These are phyloP conservation scores for Anoura caudifer DNA, from an alignment of 2,113 vertebrate species.

Conservation along the genomic window DNA sequence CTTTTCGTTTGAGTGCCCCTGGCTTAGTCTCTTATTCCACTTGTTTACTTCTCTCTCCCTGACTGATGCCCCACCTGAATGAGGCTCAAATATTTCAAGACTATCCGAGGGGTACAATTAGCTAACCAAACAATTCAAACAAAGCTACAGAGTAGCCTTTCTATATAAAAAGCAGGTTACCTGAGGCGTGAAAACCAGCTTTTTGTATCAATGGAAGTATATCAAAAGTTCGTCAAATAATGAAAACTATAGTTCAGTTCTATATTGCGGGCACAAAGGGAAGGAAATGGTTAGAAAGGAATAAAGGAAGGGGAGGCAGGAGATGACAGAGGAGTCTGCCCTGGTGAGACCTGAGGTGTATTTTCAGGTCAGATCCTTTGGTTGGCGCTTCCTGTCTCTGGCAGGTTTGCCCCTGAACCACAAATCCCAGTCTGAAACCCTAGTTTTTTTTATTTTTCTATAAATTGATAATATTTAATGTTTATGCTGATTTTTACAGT, in stretches of 20 bases:
- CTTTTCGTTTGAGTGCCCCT: background rate
- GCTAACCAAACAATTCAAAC: background rate
- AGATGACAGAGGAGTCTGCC: background rate
- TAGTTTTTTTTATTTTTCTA: background rate
- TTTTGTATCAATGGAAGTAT: background rate
- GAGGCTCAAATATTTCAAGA: background rate
- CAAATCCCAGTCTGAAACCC: background rate
- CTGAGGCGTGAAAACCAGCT: background rate
- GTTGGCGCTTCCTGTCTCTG: background rate
- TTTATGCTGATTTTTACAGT: background rate
- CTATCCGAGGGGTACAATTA: background rate
- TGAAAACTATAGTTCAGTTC: background rate
- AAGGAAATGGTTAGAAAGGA: background rate
- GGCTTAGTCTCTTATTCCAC: background rate
- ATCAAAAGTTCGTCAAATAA: background rate
- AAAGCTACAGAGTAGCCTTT: background rate
- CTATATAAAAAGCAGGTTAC: background rate
- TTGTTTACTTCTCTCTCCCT: background rate
- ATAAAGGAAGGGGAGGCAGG: background rate
- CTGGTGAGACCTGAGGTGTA: background rate
- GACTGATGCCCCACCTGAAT: background rate
- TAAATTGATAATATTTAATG: background rate
- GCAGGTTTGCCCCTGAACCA: background rate
- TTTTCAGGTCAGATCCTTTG: no score
- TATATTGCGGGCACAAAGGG: background rate